phyloP scores from a whole-genome alignment of 2,888 invertebrate genomes.

The Lasioglossum pauxillum region DNA sequence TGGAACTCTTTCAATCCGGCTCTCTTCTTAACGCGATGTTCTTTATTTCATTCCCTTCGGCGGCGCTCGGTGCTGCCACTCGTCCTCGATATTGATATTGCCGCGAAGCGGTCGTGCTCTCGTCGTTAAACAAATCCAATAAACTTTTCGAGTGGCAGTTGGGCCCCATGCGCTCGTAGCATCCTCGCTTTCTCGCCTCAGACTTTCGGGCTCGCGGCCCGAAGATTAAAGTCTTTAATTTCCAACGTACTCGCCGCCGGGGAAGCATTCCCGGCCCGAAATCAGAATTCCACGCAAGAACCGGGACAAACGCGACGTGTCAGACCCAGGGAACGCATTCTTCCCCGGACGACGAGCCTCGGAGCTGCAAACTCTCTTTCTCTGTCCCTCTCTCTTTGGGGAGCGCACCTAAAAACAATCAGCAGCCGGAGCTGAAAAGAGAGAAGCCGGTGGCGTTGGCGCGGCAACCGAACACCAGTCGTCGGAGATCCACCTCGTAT shows the following conservation, averaged over 20 bases:
- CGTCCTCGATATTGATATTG: constrained; percentile 22
- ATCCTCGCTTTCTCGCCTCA: not conserved
- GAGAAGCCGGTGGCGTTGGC: constrained; percentile 32
- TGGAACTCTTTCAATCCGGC: constrained; percentile 28
- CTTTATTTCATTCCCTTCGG: constrained; percentile 17
- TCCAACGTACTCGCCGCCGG: not conserved
- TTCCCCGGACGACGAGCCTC: constrained; percentile 9
- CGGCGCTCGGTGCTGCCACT: not conserved
- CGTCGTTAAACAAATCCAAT: not conserved
- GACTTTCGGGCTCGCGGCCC: not conserved
- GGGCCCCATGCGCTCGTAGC: not conserved
- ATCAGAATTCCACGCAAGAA: constrained; percentile 17
- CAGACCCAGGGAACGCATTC: constrained; percentile 21
- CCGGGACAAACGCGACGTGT: constrained; percentile 4
- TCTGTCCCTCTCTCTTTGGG: not conserved
- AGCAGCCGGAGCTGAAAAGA: constrained; percentile 12
- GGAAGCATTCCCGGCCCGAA: not conserved
- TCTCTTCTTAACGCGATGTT: constrained; percentile 24
- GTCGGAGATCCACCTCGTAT: constrained; percentile 75
- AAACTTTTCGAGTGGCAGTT: not conserved
- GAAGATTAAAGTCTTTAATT: constrained; percentile 16
- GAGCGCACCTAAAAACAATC: not conserved
- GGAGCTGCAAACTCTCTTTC: not conserved
- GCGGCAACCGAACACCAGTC: constrained; percentile 37
- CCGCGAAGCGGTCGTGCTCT: not conserved